phyloP scores from a whole-genome alignment of 30 jellyfish, hydroid and myxozoan species.

The Aurelia sp. region DNA sequence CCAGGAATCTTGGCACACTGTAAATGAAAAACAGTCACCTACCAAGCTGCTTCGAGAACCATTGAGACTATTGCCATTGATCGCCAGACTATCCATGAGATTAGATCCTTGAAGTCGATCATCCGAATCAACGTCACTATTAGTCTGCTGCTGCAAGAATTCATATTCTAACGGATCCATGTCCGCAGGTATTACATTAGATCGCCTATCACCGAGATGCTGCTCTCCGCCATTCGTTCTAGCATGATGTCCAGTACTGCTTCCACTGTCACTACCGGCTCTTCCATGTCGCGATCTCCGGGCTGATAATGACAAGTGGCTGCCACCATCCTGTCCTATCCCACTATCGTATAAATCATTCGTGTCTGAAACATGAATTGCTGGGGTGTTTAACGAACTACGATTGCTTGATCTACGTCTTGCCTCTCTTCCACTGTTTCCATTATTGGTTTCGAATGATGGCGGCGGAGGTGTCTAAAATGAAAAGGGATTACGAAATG shows the following conservation, averaged over 20 bases:
- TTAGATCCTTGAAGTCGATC: slow-evolving; percentile 9
- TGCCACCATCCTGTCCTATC: slow-evolving; percentile 50
- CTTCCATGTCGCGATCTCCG: not conserved
- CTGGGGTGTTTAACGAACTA: slow-evolving; percentile 34
- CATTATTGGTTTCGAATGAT: not conserved
- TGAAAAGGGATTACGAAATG: not conserved
- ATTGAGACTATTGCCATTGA: slow-evolving; percentile 37
- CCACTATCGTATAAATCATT: slow-evolving; percentile 68
- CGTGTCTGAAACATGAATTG: slow-evolving; percentile 22
- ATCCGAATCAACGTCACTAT: slow-evolving; percentile 22
- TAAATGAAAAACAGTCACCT: slow-evolving; percentile 2
- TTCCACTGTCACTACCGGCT: slow-evolving; percentile 32
- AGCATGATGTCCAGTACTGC: slow-evolving; percentile 45
- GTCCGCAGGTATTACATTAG: slow-evolving; percentile 50
- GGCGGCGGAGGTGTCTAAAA: slow-evolving; percentile 69
- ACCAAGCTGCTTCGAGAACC: slow-evolving; percentile 83
- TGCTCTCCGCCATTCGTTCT: not conserved
- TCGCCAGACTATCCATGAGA: slow-evolving; percentile 53
- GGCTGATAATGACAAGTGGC: slow-evolving; percentile 9
- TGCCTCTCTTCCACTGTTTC: not conserved
- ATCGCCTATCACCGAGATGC: not conserved
- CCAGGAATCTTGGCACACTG: no score
- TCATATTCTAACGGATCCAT: slow-evolving; percentile 90
- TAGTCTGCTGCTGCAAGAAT: slow-evolving; percentile 55
- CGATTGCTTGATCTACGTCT: not conserved